phyloP scores from a whole-genome alignment of 2,797 vertebrate species.

The Heterohyrax brucei region DNA sequence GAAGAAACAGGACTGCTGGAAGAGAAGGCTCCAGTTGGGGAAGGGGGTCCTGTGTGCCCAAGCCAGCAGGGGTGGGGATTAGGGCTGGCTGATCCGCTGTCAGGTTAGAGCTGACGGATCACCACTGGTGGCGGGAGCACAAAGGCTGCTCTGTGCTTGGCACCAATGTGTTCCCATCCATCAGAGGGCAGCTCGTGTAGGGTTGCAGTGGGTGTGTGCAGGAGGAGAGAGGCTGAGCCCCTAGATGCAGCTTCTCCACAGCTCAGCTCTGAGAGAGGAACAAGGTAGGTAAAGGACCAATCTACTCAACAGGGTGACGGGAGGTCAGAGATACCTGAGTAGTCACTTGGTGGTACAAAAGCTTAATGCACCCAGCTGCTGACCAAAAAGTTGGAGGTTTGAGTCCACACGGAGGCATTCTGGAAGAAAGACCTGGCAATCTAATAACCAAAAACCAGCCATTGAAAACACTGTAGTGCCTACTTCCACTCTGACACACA shows the following conservation, averaged over 20 bases:
- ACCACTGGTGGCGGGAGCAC: slow-evolving; percentile 95
- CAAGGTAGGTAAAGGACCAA: background rate
- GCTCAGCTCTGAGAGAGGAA: background rate
- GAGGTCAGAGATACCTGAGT: background rate
- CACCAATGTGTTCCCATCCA: slow-evolving; percentile 95
- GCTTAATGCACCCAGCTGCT: background rate
- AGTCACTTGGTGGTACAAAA: background rate
- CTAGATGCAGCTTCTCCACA: background rate
- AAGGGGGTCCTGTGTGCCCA: slow-evolving; percentile 66
- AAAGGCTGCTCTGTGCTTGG: slow-evolving; percentile 93
- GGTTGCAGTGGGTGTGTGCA: background rate
- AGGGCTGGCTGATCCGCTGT: slow-evolving; percentile 94
- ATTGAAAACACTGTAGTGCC: background rate
- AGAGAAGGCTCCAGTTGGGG: background rate
- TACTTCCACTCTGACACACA: background rate
- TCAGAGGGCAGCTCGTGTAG: slow-evolving; percentile 91
- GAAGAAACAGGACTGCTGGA: background rate
- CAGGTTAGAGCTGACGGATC: slow-evolving; percentile 98
- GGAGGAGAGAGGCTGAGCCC: slow-evolving; percentile 41
- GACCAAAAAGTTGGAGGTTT: background rate
- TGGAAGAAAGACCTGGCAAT: background rate
- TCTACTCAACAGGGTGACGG: background rate
- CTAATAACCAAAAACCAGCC: background rate
- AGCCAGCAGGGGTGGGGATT: slow-evolving; percentile 88
- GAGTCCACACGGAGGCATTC: background rate